Evolutionary conservation across 1,140 invertebrate species (phyloP), one percentile per base, ranked within the genome.

Genomic region (Camponotus vicinus): DNA sequence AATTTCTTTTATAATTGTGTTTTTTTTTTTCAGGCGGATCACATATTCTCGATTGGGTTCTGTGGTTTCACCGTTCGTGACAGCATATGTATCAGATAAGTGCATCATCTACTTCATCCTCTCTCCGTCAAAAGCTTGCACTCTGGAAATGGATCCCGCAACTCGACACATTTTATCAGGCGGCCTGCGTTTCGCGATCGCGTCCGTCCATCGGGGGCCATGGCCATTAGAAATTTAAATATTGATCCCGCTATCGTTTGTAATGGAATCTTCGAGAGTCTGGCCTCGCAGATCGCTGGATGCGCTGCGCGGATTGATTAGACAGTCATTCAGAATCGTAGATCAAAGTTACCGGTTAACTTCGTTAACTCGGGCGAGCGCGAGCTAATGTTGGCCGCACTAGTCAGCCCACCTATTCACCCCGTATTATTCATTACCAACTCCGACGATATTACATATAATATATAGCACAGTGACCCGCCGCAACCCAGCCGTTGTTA

Each of bases 221-320:
- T 77, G 88, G 85, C 88, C 86, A 92, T 91, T 89, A 88, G 87
- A 85, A 89, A 93, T 94, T 94, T 93, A 93, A 94, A 94, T 94
- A 94, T 94, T 93, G 92, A 94, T 93, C 90, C 85, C 76, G 84
- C 66, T 83, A 87, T 76, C 61, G 76, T 71, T 78, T 64, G 70
- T 93, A 93, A 93, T 93, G 90, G 92, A 90, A 90, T 92, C 89
- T 90, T 57, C 27, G 64, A 91, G 90, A 91, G 84, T 42, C 34
- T 49, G 67, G 77, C 61, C 79, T 63, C 66, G 64, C 70, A 32
- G 52, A 91, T 88, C 75, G 66, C 63, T 75, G 63, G 64, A 52
- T 86, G 84, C 37, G 7, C 80, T 86, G 84, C 49, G 7, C 80
- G 9, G 61, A 40, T 27, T 49, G 0, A 15, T 40, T 21, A 49